These are phyloP conservation scores for Pelvicachromis taeniatus DNA, from an alignment of 2,113 vertebrate genomes.

Conservation along the genomic window DNA sequence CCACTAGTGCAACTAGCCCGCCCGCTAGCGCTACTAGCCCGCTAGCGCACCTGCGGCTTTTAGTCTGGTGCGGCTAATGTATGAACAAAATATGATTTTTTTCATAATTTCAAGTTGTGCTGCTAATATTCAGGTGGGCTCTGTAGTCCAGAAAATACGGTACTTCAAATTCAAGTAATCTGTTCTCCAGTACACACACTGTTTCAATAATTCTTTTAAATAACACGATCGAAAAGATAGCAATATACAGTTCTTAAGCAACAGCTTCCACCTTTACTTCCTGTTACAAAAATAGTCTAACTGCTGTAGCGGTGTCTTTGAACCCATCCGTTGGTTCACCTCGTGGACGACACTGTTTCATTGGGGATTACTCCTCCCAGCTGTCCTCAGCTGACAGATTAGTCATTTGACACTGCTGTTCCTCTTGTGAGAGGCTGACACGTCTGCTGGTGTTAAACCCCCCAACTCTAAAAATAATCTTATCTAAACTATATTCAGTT, in stretches of 20 bases:
- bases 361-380: not conserved
- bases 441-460: not conserved
- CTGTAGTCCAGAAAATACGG: too few relatives aligned
- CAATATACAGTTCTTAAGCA: not conserved
- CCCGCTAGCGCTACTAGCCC: too few relatives aligned
- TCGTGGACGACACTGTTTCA: not conserved
- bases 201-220: not conserved
- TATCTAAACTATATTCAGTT: not conserved
- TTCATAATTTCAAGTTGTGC: too few relatives aligned
- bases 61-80: too few relatives aligned
- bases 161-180: fast-evolving
- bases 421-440: not conserved
- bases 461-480: slow-evolving; percentile 43
- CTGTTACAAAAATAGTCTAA: not conserved
- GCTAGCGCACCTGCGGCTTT: too few relatives aligned
- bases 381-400: slow-evolving; percentile 35
- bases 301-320: not conserved
- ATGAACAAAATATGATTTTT: too few relatives aligned
- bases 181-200: not conserved
- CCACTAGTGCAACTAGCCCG: too few relatives aligned
- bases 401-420: slow-evolving; percentile 23
- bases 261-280: not conserved
- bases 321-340: not conserved
- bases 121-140: too few relatives aligned
- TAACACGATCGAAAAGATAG: not conserved